These are phyloP conservation scores for Gadus macrocephalus DNA, from an alignment of 2,113 vertebrate genomes.

Conservation along the genomic window DNA sequence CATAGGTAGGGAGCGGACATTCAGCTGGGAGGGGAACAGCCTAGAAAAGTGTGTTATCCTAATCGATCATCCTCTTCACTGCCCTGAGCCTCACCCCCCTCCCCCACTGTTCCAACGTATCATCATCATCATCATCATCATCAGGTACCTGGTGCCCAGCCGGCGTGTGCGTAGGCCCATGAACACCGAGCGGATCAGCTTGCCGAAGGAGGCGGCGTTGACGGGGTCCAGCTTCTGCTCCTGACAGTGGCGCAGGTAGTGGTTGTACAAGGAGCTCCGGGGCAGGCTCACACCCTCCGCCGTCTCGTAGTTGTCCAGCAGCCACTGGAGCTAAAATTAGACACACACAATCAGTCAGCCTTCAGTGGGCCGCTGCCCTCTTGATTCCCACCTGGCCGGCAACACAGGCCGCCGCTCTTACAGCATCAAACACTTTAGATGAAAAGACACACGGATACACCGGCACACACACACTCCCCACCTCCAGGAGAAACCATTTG, in stretches of 20 bases:
- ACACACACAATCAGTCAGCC: conserved; percentile 27
- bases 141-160: conserved; percentile 88
- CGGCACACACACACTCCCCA: neutral
- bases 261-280: conserved; percentile 92
- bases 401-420: conserved; percentile 23
- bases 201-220: conserved; percentile 95
- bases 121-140: conserved; percentile 20
- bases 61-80: no score
- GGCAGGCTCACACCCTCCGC: conserved; percentile 95
- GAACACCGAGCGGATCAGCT: conserved; percentile 96
- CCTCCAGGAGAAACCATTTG: no score
- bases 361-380: conserved; percentile 13
- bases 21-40: no score
- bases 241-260: conserved; percentile 96
- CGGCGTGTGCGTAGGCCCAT: conserved; percentile 94
- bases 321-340: conserved; percentile 88
- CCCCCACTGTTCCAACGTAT: conserved; percentile 40
- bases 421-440: conserved; percentile 37
- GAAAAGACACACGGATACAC: neutral
- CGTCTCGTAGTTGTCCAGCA: conserved; percentile 95
- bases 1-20: no score
- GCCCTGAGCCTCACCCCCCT: neutral
- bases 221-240: conserved; percentile 97
- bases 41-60: no score
- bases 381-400: conserved; percentile 27